Conservation (phyloP, 2,797 vertebrate species). For the Danio aesculapii region DNA sequence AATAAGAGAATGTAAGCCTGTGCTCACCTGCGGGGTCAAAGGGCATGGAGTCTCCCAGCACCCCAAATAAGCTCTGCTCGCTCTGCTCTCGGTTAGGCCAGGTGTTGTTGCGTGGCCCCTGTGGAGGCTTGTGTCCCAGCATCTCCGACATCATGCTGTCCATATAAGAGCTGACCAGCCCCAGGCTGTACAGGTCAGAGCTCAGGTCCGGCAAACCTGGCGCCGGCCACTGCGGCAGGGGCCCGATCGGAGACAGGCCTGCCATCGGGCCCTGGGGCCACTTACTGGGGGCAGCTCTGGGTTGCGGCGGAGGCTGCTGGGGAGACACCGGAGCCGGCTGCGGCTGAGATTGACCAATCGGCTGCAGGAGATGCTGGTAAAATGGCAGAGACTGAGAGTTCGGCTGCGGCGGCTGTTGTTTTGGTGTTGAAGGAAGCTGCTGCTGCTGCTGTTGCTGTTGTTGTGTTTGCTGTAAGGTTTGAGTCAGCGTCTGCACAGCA, state of each 20-base stretch:
- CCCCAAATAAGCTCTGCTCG: conserved; percentile 81
- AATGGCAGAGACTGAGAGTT: conserved; percentile 84
- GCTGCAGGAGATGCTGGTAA: conserved; percentile 95
- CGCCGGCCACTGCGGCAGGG: conserved; percentile 90
- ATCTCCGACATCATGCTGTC: conserved; percentile 97
- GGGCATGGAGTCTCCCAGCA: conserved; percentile 91
- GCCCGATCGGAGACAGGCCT: conserved; percentile 87
- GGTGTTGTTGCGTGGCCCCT: conserved; percentile 97
- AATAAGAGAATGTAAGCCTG: neutral
- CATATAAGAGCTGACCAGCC: conserved; percentile 98
- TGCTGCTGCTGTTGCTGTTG: conserved; percentile 65
- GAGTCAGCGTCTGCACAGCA: conserved; percentile 79
- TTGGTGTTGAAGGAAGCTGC: conserved; percentile 53
- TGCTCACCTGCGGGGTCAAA: conserved; percentile 96
- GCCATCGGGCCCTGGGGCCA: conserved; percentile 88
- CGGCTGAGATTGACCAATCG: conserved; percentile 82
- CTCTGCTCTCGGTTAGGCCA: conserved; percentile 99
- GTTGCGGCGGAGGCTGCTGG: conserved; percentile 83
- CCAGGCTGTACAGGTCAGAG: conserved; percentile 96
- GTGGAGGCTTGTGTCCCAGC: conserved; percentile 95
- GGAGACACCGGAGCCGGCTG: conserved; percentile 69
- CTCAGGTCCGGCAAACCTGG: conserved; percentile 91
- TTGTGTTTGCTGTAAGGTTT: conserved; percentile 74
- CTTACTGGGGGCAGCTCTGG: conserved; percentile 84
- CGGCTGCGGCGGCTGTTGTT: conserved; percentile 75